These are phyloP conservation scores for Laupala kohalensis DNA, from an alignment of 1,140 invertebrate species.

Conservation along the genomic window DNA sequence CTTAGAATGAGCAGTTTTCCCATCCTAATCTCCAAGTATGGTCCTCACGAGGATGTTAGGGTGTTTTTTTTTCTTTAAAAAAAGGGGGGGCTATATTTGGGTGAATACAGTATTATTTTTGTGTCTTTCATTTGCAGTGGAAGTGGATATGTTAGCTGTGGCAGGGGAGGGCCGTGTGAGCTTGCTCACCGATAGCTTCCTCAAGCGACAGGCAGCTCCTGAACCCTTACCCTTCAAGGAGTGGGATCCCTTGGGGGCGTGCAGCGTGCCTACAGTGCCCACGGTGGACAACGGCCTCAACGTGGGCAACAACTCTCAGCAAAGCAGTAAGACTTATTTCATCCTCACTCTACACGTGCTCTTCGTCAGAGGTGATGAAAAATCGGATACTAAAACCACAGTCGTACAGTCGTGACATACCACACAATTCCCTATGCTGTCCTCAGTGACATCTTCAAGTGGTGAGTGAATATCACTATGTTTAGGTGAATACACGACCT, in stretches of 20 bases:
- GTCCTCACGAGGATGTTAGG: neutral
- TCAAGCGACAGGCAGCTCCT: neutral
- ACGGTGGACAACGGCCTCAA: constrained; percentile 14
- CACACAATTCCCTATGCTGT: too few relatives aligned
- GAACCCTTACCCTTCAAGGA: constrained; percentile 24
- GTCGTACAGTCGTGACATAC: too few relatives aligned
- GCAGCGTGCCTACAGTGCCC: constrained; percentile 27
- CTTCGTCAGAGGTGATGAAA: too few relatives aligned
- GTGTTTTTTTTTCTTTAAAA: neutral
- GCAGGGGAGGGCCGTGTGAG: neutral
- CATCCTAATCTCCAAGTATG: neutral
- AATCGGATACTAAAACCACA: too few relatives aligned
- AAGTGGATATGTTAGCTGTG: constrained; percentile 16
- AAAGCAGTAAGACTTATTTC: neutral
- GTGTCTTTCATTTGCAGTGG: constrained; percentile 14
- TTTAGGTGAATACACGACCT: too few relatives aligned
- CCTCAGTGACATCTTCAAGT: too few relatives aligned
- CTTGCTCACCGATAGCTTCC: neutral
- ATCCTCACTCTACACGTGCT: too few relatives aligned
- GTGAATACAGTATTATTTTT: neutral
- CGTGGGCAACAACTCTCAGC: neutral
- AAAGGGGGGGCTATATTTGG: too few relatives aligned
- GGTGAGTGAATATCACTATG: too few relatives aligned
- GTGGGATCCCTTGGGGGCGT: constrained; percentile 39
- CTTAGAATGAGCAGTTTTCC: neutral